Evolutionary conservation across 2,113 vertebrate genomes (phyloP), one percentile per base, ranked within the genome.

Genomic region (Forbesichthys papilliferus): DNA sequence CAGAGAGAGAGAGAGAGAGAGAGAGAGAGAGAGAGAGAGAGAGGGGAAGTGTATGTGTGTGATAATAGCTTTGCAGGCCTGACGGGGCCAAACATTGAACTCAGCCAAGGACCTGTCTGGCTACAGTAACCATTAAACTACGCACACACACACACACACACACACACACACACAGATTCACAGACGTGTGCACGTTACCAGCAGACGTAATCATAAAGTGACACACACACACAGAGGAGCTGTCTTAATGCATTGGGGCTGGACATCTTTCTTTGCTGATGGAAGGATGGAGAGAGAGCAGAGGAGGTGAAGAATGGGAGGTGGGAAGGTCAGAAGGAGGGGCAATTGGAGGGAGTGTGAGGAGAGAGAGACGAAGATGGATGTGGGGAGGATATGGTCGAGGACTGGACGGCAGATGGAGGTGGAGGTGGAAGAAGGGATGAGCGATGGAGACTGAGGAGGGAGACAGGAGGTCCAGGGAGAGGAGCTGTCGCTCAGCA

Each of bases 1-100:
- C 11, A 9, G 59, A 63, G 69, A 63, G 66, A 75, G 56, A 61
- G 65, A 67, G 36, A 34, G 27, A 34, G 36, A 14, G 59, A 42
- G 36, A 7, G 36, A 5, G 36, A 42, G 20, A 20, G 20, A 20
- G 20, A 20, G 20, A 20, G 20, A 20, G 20, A 11, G 10, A 14
- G 7, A 7, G 58, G 42, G 27, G 11, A 33, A 13, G 12, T 14
- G 58, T 42, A 8, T 42, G 36, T 42, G 36, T 42, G 36, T 42
- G 36, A 42, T 42, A 42, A 42, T 42, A 42, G 36, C 36, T 42
- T 42, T 42, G 36, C 36, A 42, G 36, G 36, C 36, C 36, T 42
- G 7, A 6, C 36, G 4, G 36, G 36, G 36, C 7, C 36, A 42
- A 42, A 42, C 7, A 27, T 42, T 42, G 36, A 42, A 3, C 36